phyloP scores from a whole-genome alignment of 2,113 vertebrate genomes.

The Climacteris rufus region DNA sequence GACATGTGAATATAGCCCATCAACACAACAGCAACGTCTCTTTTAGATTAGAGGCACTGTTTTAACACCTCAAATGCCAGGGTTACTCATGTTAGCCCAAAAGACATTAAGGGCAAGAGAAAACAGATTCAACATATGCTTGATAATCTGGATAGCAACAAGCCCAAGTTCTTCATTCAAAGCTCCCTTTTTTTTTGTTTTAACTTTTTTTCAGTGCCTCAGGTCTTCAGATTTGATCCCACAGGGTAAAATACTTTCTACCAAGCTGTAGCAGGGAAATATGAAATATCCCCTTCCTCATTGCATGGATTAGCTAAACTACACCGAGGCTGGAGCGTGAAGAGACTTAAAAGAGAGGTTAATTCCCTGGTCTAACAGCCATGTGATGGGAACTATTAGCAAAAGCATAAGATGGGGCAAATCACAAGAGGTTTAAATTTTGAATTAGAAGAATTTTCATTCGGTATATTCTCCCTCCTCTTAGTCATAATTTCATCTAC shows the following conservation, averaged over 20 bases:
- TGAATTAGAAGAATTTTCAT: conserved; percentile 17
- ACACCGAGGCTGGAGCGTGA: neutral
- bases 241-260: neutral
- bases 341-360: neutral
- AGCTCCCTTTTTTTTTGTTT: neutral
- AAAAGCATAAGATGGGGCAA: neutral
- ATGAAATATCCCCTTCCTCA: neutral
- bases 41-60: neutral
- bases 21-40: neutral
- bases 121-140: neutral
- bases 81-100: neutral
- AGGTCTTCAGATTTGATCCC: neutral
- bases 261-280: neutral
- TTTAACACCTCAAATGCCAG: neutral
- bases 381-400: neutral
- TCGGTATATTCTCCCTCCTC: neutral
- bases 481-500: conserved; percentile 36
- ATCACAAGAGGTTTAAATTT: neutral
- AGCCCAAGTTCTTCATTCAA: neutral
- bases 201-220: neutral
- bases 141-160: neutral
- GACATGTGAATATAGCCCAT: too few species aligned
- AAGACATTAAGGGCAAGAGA: neutral
- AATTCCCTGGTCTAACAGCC: neutral
- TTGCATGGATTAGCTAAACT: neutral